phyloP scores from a whole-genome alignment of 2,888 invertebrate species.

The Thera britannica region DNA sequence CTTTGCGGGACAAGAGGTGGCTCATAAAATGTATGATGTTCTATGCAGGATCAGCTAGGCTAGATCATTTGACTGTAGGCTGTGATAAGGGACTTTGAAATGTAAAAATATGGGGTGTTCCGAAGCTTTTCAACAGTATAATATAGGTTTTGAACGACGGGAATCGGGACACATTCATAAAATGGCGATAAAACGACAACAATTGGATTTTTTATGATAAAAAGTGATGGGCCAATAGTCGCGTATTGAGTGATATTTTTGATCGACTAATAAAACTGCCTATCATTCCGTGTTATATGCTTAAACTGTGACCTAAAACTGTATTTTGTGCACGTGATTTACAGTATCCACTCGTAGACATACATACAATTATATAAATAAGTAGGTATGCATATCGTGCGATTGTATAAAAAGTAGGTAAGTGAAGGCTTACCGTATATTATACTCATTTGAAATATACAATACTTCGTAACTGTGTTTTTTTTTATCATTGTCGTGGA shows the following conservation, averaged over 20 bases:
- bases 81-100: conserved; percentile 21
- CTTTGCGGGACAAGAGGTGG: conserved; percentile 71
- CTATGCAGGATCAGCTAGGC: conserved; percentile 70
- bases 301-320: too few relatives aligned
- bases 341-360: too few relatives aligned
- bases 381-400: too few relatives aligned
- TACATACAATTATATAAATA: too few relatives aligned
- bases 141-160: not conserved
- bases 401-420: not conserved
- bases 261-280: conserved; percentile 4
- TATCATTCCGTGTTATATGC: not conserved
- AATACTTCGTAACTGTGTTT: conserved; percentile 15
- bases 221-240: not conserved
- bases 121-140: not conserved
- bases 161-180: not conserved
- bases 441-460: conserved; percentile 23
- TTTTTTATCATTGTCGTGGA: conserved; percentile 5
- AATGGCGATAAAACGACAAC: not conserved
- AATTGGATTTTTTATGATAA: too few relatives aligned
- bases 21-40: conserved; percentile 76
- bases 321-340: too few relatives aligned
- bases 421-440: not conserved
- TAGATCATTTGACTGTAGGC: conserved; percentile 40
- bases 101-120: not conserved
- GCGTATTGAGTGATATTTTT: not conserved